Percentiles rank a stretch among this genome's conserved stretches.
Conservation (phyloP, 2,113 vertebrate species). For the Actinemys pallida region DNA sequence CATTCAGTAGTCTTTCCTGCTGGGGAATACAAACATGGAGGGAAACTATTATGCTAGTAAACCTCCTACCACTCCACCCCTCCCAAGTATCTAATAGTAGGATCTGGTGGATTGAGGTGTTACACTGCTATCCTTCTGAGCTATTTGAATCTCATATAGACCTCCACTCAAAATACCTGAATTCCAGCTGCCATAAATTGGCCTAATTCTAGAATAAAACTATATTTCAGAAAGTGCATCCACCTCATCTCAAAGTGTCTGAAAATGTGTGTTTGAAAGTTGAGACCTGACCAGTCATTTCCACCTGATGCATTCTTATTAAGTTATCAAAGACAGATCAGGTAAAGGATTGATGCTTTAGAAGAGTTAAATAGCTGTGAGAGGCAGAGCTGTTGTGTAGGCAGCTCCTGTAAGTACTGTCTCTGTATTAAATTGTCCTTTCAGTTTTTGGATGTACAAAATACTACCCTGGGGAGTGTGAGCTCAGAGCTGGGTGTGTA, state of each 20-base stretch:
- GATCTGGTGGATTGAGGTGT: background rate
- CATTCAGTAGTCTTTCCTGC: background rate
- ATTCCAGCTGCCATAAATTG: background rate
- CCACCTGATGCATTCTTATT: background rate
- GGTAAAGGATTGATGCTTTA: background rate
- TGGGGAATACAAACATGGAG: background rate
- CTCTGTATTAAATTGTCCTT: background rate
- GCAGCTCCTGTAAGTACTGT: no score
- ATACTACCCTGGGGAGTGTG: background rate
- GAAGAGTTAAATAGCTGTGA: background rate
- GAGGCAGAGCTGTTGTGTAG: background rate
- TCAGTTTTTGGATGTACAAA: accelerated
- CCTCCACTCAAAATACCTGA: accelerated
- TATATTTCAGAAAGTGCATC: background rate
- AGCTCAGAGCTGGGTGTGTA: accelerated
- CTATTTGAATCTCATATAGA: background rate
- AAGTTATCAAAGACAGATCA: background rate
- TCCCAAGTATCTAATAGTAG: background rate
- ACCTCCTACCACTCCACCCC: accelerated
- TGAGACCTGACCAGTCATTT: background rate
- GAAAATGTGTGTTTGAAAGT: background rate
- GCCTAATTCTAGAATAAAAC: background rate
- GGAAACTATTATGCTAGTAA: background rate
- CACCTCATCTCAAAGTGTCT: background rate
- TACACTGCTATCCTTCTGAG: accelerated